Evolutionary conservation across 2,797 vertebrate species (phyloP).

Genomic region (Falco biarmicus): DNA sequence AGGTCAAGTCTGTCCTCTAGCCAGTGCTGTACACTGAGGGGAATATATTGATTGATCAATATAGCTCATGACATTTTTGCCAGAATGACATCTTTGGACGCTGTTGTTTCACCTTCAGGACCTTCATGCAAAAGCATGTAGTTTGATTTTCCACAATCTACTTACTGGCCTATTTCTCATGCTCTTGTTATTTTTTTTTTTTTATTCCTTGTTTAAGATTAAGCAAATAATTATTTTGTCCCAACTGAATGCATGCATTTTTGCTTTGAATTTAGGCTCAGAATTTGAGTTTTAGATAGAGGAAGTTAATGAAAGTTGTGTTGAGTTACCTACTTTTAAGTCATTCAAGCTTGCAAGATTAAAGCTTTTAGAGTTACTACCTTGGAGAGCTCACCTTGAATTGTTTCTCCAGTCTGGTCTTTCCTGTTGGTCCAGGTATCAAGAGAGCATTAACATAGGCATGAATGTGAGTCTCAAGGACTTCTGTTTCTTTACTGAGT

Average conservation of each 20-base stretch:
- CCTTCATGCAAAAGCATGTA: background rate
- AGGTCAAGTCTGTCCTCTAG: background rate
- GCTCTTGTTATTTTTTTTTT: background rate
- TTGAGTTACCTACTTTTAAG: background rate
- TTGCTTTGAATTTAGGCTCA: background rate
- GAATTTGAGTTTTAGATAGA: background rate
- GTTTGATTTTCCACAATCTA: background rate
- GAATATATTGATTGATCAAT: background rate
- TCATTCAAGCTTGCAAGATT: background rate
- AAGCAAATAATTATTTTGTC: background rate
- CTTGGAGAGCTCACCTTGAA: slow-evolving; percentile 85
- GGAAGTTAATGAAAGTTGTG: background rate
- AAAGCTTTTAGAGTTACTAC: background rate
- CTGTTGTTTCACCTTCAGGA: background rate
- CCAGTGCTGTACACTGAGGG: background rate
- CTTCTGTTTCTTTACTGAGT: slow-evolving; percentile 89
- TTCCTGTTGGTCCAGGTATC: slow-evolving; percentile 86
- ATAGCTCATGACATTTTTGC: background rate
- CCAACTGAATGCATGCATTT: background rate
- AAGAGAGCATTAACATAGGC: slow-evolving; percentile 91
- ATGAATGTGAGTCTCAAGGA: slow-evolving; percentile 85
- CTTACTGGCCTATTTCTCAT: background rate
- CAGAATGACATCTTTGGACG: background rate
- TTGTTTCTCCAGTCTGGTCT: slow-evolving; percentile 88
- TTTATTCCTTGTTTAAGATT: background rate